phyloP scores from a whole-genome alignment of 2,113 vertebrate species.

The Columba janthina region DNA sequence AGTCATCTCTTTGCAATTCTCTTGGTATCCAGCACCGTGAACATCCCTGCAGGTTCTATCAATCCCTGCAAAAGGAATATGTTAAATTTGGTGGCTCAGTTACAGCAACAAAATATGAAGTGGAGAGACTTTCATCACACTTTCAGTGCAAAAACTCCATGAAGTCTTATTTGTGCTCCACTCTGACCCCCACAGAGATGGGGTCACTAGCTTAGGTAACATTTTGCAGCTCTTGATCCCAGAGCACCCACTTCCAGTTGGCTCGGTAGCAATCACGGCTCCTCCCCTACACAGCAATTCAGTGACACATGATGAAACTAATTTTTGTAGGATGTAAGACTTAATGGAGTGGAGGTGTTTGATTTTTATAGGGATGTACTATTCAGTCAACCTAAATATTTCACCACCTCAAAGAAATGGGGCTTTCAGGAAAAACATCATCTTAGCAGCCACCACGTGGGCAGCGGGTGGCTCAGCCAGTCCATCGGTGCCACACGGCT shows the following conservation, averaged over 20 bases:
- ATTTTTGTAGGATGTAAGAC: neutral
- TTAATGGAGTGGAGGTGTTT: neutral
- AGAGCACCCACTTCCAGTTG: neutral
- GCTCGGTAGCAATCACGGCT: neutral
- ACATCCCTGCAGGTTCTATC: too few relatives aligned
- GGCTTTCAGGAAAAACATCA: neutral
- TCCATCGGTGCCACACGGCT: neutral
- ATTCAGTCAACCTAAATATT: neutral
- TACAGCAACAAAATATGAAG: too few relatives aligned
- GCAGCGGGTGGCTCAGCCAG: neutral
- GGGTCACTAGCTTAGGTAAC: neutral
- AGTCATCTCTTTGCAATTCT: neutral
- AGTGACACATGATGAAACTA: rapidly evolving
- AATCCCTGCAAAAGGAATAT: too few relatives aligned
- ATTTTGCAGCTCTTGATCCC: neutral
- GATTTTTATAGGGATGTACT: neutral
- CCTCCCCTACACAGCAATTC: neutral
- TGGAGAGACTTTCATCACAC: neutral
- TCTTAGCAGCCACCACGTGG: neutral
- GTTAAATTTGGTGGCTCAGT: too few relatives aligned
- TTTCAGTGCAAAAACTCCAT: neutral
- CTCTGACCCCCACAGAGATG: too few relatives aligned
- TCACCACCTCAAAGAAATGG: neutral
- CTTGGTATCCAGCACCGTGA: too few relatives aligned
- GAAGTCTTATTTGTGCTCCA: neutral